phyloP scores from a whole-genome alignment of 2,113 vertebrate species.

The Myiopsitta monachus region DNA sequence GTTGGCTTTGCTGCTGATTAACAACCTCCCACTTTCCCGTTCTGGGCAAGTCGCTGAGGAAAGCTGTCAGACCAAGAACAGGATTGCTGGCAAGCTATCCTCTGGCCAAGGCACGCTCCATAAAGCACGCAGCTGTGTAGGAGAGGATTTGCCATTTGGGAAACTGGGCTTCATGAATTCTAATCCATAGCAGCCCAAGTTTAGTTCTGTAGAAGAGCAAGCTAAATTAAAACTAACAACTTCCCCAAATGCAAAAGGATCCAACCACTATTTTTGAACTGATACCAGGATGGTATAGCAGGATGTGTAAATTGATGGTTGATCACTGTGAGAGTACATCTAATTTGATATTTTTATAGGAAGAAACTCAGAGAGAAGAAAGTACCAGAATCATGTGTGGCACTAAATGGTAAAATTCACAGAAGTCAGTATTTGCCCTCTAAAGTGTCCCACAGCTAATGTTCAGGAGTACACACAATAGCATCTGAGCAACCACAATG shows the following conservation, averaged over 20 bases:
- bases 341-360: background rate
- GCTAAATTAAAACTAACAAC: constrained; percentile 25
- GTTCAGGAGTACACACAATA: background rate
- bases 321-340: background rate
- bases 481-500: background rate
- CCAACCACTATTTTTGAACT: background rate
- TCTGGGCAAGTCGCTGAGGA: constrained; percentile 1
- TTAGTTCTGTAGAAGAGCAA: background rate
- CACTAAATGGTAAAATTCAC: background rate
- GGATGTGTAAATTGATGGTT: background rate
- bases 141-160: background rate
- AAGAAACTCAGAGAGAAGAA: background rate
- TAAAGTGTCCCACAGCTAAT: background rate
- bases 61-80: constrained; percentile 37
- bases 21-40: constrained; percentile 15
- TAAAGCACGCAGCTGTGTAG: background rate
- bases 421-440: background rate
- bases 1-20: constrained; percentile 38
- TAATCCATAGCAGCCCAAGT: background rate
- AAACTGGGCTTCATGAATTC: background rate
- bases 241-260: background rate
- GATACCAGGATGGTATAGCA: background rate
- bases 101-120: background rate
- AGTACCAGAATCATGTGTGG: background rate
- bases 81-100: constrained; percentile 1